Evolutionary conservation across 2,113 vertebrate genomes (phyloP), one percentile per base, ranked within the genome.

Genomic region (Alethe diademata): DNA sequence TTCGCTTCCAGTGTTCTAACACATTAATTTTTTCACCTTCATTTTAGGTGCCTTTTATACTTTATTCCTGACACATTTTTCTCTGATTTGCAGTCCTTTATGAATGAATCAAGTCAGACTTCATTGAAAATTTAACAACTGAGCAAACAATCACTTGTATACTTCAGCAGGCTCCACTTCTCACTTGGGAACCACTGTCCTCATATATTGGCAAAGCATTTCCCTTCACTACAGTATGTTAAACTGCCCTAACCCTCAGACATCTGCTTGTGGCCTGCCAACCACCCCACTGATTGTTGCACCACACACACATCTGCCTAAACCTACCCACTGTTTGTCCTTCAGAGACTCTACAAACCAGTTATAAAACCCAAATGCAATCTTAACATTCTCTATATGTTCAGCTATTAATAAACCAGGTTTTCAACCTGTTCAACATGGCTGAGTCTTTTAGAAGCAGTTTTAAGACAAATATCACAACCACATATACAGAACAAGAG

Each of bases 41-140:
- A 48, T 40, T 87, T 93, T 74, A 78, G 31, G 15, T n/a, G 19
- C 48, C 60, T 66, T 90, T 94, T 67, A 19, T 35, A 54, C 36
- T 67, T 80, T 17, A 57, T 42, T 89, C 57, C 53, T 40, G 25
- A 67, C 33, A 51, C 19, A 87, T 48, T 84, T 91, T 43, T 75
- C 73, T 78, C 60, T 2, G 3, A 50, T 85, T 91, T 74, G 69
- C 36, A 89, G 45, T 61, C 69, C 51, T 35, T 62, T 87, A 91
- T 33, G 28, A 88, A 86, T 54, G 9, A 92, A 81, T 92, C 36
- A 5, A 15, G 43, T 40, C 78, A 93, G 43, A 67, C 36, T 84
- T 74, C 88, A 93, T 5, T 82, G 76, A 95, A 92, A 92, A 87
- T 75, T 88, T 82, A 92, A 78, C 36, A 89, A 87, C n/a, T 72